Conservation (phyloP, 2,113 vertebrate species). For the Cyprinodon tularosa region DNA sequence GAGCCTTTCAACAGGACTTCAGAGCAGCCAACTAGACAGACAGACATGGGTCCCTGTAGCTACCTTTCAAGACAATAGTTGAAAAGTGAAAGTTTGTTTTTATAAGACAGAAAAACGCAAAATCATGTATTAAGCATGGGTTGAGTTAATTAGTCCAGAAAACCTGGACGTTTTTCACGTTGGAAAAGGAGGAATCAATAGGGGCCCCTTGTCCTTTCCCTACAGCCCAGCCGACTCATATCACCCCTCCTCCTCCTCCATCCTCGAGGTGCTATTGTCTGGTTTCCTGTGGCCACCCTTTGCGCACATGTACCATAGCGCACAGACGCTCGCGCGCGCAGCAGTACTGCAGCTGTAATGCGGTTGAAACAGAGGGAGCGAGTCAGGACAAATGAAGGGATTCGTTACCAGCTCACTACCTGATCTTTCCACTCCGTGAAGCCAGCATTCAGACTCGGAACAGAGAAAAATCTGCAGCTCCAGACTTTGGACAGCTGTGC, state of each 20-base stretch:
- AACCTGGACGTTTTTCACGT: neutral
- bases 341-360: constrained; percentile 23
- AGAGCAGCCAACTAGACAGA: too few species aligned
- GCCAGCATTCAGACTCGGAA: neutral
- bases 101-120: neutral
- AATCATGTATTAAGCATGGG: neutral
- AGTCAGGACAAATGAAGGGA: constrained; percentile 1
- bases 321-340: neutral
- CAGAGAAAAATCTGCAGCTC: constrained; percentile 6
- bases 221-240: constrained; percentile 11
- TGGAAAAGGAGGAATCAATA: neutral
- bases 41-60: neutral
- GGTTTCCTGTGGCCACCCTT: constrained; percentile 65
- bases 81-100: neutral
- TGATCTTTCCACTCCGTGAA: neutral
- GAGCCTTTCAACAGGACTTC: too few species aligned
- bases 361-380: constrained; percentile 7
- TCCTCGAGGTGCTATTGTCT: constrained; percentile 72
- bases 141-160: neutral
- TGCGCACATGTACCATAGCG: constrained; percentile 1
- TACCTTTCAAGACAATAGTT: neutral
- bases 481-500: constrained; percentile 57
- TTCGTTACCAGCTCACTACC: neutral
- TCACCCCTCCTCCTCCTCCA: constrained; percentile 9
- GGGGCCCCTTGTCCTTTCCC: neutral